A percentile compares a stretch with the other conserved stretches of the same genome.
phyloP scores from a whole-genome alignment of 2,113 vertebrate species.

The Pseudolaguvia tuberculata region DNA sequence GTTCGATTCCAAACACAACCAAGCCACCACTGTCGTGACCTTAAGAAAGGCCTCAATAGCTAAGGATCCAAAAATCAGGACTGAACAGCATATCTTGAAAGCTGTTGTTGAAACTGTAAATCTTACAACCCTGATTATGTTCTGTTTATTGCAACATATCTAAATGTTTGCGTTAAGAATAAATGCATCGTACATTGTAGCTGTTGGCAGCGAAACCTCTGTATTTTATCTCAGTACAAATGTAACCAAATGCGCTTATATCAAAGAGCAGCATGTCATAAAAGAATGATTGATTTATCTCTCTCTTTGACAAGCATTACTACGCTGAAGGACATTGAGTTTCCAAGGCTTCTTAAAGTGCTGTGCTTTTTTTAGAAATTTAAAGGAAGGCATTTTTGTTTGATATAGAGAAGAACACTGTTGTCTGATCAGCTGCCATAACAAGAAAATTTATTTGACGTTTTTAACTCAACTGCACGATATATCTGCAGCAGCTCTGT shows the following conservation, averaged over 20 bases:
- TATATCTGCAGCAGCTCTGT: neutral
- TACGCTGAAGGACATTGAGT: neutral
- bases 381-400: neutral
- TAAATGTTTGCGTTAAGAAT: neutral
- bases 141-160: neutral
- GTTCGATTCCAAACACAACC: too few relatives aligned
- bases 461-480: neutral
- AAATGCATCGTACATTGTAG: neutral
- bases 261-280: neutral
- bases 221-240: slow-evolving; percentile 1
- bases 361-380: neutral
- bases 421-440: neutral
- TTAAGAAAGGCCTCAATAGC: too few relatives aligned
- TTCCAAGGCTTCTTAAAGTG: neutral
- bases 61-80: neutral
- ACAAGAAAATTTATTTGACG: slow-evolving; percentile 15
- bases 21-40: too few relatives aligned
- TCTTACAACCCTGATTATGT: too few relatives aligned
- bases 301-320: slow-evolving; percentile 14
- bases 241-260: neutral
- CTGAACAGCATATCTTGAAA: too few relatives aligned
- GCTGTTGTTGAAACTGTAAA: too few relatives aligned
- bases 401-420: neutral
- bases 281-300: slow-evolving; percentile 14
- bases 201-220: neutral